Base-by-base conservation (phyloP, 2,113 vertebrate species). In the Aegypius monachus region DNA sequence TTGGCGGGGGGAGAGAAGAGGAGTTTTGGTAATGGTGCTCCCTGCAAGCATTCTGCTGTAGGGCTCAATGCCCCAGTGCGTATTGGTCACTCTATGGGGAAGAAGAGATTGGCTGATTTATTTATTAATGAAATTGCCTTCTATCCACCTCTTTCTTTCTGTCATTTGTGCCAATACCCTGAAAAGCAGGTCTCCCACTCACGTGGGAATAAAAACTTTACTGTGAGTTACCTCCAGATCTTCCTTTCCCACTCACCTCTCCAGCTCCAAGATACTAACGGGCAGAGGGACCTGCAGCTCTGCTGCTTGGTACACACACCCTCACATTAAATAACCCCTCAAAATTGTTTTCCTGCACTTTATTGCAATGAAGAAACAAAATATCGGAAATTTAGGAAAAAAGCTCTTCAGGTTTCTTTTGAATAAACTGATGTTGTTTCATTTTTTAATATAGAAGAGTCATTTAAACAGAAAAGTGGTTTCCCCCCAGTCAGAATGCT, bases 181-280 rank as follows among this genome's bases (percentile, higher is more conserved):
- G 58, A 66, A 88, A 65, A 72, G 67, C 21, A 67, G 34, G 10
- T 53, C 29, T 67, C 22, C 32, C n/a, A 26, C 36, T 68, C 20
- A 34, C 19, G 34, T 2, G 1, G 11, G 5, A 59, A 5, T 38
- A 32, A 58, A 67, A 58, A 59, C 16, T 50, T 65, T 8, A 43
- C n/a, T 2, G 0, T 3, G 16, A 72, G 29, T 1, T 4, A 61
- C 22, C 53, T 43, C 52, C 62, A 36, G 6, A 21, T 43, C 19
- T 32, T 52, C 43, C 40, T 78, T 65, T 80, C 20, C n/a, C 42
- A 58, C 7, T 25, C 27, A 67, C 23, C 20, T 47, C 36, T 78
- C 55, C 68, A 63, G 19, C 26, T 75, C 13, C 3, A 2, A 58
- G 52, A n/a, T 0, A 3, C 50, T 47, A 36, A n/a, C 0, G 0